Percentiles rank a stretch among this genome's conserved stretches.
Evolutionary conservation across 2,888 invertebrate species (phyloP).

Genomic region (Cactoblastis cactorum): DNA sequence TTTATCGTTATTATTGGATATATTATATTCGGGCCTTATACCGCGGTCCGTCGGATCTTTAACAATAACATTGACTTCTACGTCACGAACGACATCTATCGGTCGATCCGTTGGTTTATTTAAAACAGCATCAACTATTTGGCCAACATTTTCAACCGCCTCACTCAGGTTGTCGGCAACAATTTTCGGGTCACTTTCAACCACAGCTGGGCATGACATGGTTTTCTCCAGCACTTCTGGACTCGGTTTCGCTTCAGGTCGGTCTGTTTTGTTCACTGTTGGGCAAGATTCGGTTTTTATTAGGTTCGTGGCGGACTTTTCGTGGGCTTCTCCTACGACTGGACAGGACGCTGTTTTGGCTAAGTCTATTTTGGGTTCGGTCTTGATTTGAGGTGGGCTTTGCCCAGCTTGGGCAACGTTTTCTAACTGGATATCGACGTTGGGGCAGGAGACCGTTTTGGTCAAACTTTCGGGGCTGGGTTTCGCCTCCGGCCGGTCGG

Average conservation of each 20-base stretch:
- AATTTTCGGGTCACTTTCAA: not conserved
- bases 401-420: not conserved
- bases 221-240: slow-evolving; percentile 9
- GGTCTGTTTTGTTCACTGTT: not conserved
- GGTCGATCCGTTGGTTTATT: not conserved
- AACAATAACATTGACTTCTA: not conserved
- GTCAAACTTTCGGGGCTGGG: slow-evolving; percentile 2
- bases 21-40: not conserved
- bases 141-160: not conserved
- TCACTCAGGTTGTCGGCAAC: not conserved
- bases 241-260: slow-evolving; percentile 3
- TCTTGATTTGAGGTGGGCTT: not conserved
- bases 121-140: not conserved
- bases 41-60: not conserved
- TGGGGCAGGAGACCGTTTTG: not conserved
- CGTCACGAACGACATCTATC: not conserved
- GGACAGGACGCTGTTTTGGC: not conserved
- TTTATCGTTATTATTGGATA: slow-evolving; percentile 7
- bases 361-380: not conserved
- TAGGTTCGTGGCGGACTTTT: not conserved
- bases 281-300: slow-evolving; percentile 9
- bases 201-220: slow-evolving; percentile 2
- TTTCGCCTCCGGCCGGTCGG: slow-evolving; percentile 2
- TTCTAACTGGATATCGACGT: not conserved
- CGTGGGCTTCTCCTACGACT: not conserved